A percentile compares a stretch with the other conserved stretches of the same genome.
These are phyloP conservation scores for Aepyceros melampus DNA, from an alignment of 2,113 vertebrate genomes.

Conservation along the genomic window DNA sequence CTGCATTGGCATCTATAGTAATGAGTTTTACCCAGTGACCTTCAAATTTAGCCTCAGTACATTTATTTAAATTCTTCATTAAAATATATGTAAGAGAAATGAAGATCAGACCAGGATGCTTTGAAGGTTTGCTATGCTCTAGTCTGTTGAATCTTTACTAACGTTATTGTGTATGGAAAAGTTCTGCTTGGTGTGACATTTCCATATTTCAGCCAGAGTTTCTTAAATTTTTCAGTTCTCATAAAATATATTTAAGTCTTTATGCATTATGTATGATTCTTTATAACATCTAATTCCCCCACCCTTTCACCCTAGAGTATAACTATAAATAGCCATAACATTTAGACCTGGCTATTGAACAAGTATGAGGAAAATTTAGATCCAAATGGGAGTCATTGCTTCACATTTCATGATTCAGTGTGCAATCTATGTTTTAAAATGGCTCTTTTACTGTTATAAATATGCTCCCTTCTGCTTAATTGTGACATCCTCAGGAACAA, in stretches of 20 bases:
- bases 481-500: constrained; percentile 59
- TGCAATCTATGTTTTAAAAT: constrained; percentile 58
- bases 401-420: constrained; percentile 60
- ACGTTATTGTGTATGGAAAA: background rate
- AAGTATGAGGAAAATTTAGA: constrained; percentile 63
- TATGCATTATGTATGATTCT: constrained; percentile 54
- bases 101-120: background rate
- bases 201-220: constrained; percentile 55
- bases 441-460: constrained; percentile 60
- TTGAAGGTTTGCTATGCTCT: background rate
- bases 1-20: background rate
- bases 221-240: constrained; percentile 61
- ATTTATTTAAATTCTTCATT: constrained; percentile 11
- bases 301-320: constrained; percentile 52
- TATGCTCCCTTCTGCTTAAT: constrained; percentile 51
- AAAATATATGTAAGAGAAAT: constrained; percentile 29
- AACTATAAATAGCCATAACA: constrained; percentile 69
- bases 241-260: constrained; percentile 60
- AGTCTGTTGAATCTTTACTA: constrained; percentile 28
- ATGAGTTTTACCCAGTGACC: background rate
- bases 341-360: constrained; percentile 59
- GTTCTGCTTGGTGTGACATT: constrained; percentile 30
- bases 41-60: background rate
- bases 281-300: constrained; percentile 63
- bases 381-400: constrained; percentile 61